Evolutionary conservation across 2,888 invertebrate species (phyloP), one percentile per base, ranked within the genome.

Genomic region (Heliothis peltigera): DNA sequence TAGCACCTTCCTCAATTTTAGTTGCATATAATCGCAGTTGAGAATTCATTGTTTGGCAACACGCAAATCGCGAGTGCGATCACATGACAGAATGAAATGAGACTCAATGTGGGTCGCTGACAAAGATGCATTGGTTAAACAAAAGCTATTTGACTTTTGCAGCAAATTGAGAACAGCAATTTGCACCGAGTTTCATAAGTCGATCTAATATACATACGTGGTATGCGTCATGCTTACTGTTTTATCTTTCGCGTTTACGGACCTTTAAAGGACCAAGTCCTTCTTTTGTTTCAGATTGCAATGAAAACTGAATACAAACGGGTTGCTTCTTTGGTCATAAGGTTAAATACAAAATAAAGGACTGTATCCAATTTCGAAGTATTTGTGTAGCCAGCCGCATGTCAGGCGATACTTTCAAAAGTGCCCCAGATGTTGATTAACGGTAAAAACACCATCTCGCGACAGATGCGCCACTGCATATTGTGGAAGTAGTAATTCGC

Each of bases 351-450:
- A 87, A 87, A 87, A 88, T 87, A 88, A 90, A 91, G 90, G 88
- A 90, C 86, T 86, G 86, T 85, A 90, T 86, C 86, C 85, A 86
- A 90, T 91, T 92, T 91, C 83, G 87, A 89, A 83, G 69, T 75
- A 72, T 83, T 82, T 73, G 84, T 75, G 78, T 72, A 81, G 76
- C 80, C 73, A 79, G 67, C 63, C 65, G 70, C 70, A 69, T 64
- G 57, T 60, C 77, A 70, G 74, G 78, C 83, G 87, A 83, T 89
- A 94, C 94, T 95, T 95, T 95, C 94, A 91, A 95, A 95, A 92
- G 87, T 94, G 94, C 89, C 95, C 95, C 92, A 95, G 93, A 90
- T 95, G 93, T 83, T 87, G 87, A 84, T 77, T 93, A 95, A 94
- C 95, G 93, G 95, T 93, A 91, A 80, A 87, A 83, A 87, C 84